Percentiles rank a stretch among this genome's conserved stretches.
These are phyloP conservation scores for Labeo calbasu DNA, from an alignment of 2,797 vertebrate genomes.

Conservation along the genomic window DNA sequence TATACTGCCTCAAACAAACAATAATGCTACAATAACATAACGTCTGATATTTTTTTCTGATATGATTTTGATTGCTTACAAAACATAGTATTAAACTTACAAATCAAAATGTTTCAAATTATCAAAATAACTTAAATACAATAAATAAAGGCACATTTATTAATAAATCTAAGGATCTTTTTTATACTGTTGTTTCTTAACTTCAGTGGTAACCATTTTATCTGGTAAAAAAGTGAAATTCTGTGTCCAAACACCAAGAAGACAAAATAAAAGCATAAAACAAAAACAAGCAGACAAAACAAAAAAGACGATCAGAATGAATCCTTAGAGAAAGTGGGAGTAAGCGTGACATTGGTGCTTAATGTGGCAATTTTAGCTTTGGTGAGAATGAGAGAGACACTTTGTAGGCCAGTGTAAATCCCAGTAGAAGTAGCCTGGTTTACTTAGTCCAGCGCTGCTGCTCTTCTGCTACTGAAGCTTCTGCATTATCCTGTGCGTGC, in stretches of 20 bases:
- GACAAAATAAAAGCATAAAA: background rate
- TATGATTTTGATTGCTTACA: background rate
- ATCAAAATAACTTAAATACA: background rate
- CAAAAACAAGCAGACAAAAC: constrained; percentile 5
- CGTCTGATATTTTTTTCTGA: background rate
- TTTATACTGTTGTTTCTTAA: background rate
- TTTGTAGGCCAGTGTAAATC: constrained; percentile 45
- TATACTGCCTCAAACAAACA: constrained; percentile 3
- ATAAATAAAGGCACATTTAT: background rate
- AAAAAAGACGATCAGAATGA: background rate
- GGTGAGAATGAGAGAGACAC: background rate
- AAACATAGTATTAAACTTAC: constrained; percentile 1
- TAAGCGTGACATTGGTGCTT: background rate
- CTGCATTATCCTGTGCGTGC: background rate
- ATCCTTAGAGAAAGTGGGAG: background rate
- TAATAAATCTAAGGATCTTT: background rate
- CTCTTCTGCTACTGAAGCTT: constrained; percentile 18
- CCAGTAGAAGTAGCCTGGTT: constrained; percentile 56
- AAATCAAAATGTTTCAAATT: background rate
- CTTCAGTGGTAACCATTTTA: background rate
- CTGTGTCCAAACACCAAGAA: background rate
- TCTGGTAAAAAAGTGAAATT: background rate
- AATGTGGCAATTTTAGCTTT: background rate
- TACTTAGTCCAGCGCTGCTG: constrained; percentile 36
- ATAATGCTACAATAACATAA: constrained; percentile 1